Base-by-base conservation (phyloP, 2,888 invertebrate genomes). In the Gastracanthus pulcherrimus region DNA sequence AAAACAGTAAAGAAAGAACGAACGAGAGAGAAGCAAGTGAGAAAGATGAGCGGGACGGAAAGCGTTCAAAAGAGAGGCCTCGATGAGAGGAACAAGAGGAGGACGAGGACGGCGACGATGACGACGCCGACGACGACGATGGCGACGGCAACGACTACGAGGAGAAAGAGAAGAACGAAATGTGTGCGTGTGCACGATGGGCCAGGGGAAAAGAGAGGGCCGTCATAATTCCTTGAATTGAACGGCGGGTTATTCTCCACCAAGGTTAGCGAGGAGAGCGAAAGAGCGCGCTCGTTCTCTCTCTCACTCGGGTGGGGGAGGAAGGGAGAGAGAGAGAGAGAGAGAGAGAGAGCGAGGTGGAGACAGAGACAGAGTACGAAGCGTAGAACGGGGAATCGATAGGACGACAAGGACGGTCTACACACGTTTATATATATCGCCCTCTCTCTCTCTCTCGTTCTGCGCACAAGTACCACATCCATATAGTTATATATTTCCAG, bases 191-290 rank as follows among this genome's bases (percentile, higher is more conserved):
- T 29, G 76, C 75, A 64, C 79, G 83, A 82, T 83, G 83, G 83
- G 80, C 81, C 58, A 86, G 85, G 86, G 86, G 87, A 86, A 86
- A 88, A 87, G 87, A 89, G 86, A 88, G 87, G 88, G 87, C 88
- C 88, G 89, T 91, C 90, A 90, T 91, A 91, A 90, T 91, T 91
- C 90, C 90, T 90, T 90, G 91, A 91, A 91, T 91, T 89, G 91
- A 90, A 90, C 89, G 89, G 88, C 87, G 89, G 89, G 89, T 90
- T 91, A 90, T 91, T 89, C 89, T 89, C 88, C 86, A 89, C 90
- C 91, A 91, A 91, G 91, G 90, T 91, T 90, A 90, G 87, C 85
- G 85, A 84, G 85, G 85, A 86, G 80, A 84, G 82, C 75, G 76
- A 80, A 80, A 79, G 80, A 79, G 76, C 66, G 76, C 62, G 16